Conservation (phyloP, 2,113 vertebrate species). For the Catagonus wagneri region DNA sequence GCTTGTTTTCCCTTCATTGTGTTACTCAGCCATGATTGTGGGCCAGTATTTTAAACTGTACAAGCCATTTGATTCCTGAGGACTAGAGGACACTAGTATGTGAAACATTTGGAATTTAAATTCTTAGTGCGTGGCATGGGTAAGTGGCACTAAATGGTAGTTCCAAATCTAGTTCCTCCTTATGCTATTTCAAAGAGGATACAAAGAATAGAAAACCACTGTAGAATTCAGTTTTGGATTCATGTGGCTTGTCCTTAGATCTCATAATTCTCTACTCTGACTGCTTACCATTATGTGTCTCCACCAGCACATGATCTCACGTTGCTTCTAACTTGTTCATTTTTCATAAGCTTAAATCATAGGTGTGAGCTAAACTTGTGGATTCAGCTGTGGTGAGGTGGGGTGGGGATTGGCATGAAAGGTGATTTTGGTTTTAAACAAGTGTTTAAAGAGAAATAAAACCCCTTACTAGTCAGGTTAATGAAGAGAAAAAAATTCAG, state of each 20-base stretch:
- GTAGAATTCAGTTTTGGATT: constrained; percentile 19
- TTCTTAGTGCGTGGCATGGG: neutral
- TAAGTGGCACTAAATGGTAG: neutral
- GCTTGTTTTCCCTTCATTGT: neutral
- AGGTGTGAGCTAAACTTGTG: neutral
- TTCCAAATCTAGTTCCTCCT: constrained; percentile 26
- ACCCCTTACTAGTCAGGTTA: neutral
- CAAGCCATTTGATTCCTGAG: neutral
- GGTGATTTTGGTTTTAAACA: neutral
- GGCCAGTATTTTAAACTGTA: neutral
- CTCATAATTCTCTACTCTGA: neutral
- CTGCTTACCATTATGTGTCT: neutral
- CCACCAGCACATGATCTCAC: neutral
- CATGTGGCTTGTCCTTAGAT: neutral
- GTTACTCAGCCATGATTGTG: neutral
- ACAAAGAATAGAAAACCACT: constrained; percentile 28
- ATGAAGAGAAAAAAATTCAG: neutral
- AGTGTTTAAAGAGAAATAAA: neutral
- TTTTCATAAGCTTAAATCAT: neutral
- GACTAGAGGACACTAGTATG: neutral
- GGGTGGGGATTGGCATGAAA: neutral
- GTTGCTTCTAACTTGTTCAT: neutral
- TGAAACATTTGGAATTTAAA: constrained; percentile 47
- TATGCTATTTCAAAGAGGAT: neutral
- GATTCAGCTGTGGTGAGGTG: neutral